Evolutionary conservation across 2,888 invertebrate species (phyloP).

Genomic region (Dynastes maya): DNA sequence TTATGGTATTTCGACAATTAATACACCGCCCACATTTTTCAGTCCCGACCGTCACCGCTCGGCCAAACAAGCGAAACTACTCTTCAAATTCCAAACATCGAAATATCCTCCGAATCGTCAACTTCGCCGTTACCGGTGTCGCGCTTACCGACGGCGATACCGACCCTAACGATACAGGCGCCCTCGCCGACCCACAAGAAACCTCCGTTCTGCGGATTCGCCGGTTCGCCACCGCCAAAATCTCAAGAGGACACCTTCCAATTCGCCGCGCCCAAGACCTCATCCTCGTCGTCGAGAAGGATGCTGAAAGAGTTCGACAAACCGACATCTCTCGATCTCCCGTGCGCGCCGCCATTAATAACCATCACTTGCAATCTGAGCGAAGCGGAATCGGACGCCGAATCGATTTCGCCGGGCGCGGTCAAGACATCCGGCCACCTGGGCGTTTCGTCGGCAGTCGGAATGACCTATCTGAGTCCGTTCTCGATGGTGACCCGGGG

Average conservation of each 20-base stretch:
- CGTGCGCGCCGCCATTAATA: constrained; percentile 79
- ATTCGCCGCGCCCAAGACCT: constrained; percentile 58
- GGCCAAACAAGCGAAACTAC: constrained; percentile 66
- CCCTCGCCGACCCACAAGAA: constrained; percentile 79
- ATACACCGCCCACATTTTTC: constrained; percentile 47
- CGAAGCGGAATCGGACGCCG: constrained; percentile 82
- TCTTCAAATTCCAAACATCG: constrained; percentile 64
- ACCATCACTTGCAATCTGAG: constrained; percentile 85
- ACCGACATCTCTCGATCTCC: constrained; percentile 75
- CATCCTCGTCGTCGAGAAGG: constrained; percentile 64
- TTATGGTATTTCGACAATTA: too few relatives aligned
- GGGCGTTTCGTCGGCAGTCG: constrained; percentile 72
- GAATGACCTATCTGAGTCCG: constrained; percentile 85
- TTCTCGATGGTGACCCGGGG: constrained; percentile 82
- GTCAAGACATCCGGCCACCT: constrained; percentile 67
- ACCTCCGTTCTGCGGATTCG: constrained; percentile 69
- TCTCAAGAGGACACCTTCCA: constrained; percentile 65
- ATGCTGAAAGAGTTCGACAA: constrained; percentile 78
- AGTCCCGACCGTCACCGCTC: constrained; percentile 73
- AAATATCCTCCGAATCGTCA: constrained; percentile 53
- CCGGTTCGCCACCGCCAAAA: constrained; percentile 75
- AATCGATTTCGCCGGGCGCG: constrained; percentile 79
- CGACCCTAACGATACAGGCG: constrained; percentile 78
- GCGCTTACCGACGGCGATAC: constrained; percentile 74
- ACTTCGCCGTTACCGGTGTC: constrained; percentile 63